Base-by-base conservation (phyloP, 2,113 vertebrate species). In the Corythaixoides concolor region DNA sequence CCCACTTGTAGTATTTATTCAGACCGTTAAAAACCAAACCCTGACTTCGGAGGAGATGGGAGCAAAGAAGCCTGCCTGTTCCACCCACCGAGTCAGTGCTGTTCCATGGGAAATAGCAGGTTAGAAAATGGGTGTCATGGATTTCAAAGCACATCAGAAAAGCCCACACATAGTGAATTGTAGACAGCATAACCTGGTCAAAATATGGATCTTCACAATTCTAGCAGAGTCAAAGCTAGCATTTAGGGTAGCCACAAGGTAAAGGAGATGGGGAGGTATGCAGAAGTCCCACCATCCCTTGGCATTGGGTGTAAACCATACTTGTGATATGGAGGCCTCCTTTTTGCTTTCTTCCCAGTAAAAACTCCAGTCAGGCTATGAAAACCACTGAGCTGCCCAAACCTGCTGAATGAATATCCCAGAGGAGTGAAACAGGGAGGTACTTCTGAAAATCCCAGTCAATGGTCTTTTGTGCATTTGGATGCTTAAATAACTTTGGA, bases 381-480 rank as follows among this genome's bases (percentile, higher is more conserved):
- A 87, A 91, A 96, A 96, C 35, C 45, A 75, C 35, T 14, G 20
- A 72, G 49, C 62, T 89, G 35, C 93, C 60, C 64, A 91, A 94
- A 94, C 28, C 27, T 89, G 33, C 21, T 82, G 87, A 81, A 91
- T 78, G 69, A 68, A 55, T 60, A 81, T 53, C 52, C 53, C 80
- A 53, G 62, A 66, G 58, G 77, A 94, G 21, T 23, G 62, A 45
- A 95, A 85, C 43, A 49, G 43, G 39, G 69, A 88, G 33, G 80
- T 50, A 59, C 84, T 81, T 68, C 87, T 89, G 81, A 64, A 94
- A 96, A 56, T 56, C 30, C 23, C 0, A 0, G 6, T 97, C 89
- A 97, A 73, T 89, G 84, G 62, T 35, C 89, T 95, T 97, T 94
- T 96, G 77, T 96, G 81, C 73, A 68, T 72, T 86, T 93, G 64